Conservation (phyloP, 2,797 vertebrate genomes). For the Peromyscus melanophrys region DNA sequence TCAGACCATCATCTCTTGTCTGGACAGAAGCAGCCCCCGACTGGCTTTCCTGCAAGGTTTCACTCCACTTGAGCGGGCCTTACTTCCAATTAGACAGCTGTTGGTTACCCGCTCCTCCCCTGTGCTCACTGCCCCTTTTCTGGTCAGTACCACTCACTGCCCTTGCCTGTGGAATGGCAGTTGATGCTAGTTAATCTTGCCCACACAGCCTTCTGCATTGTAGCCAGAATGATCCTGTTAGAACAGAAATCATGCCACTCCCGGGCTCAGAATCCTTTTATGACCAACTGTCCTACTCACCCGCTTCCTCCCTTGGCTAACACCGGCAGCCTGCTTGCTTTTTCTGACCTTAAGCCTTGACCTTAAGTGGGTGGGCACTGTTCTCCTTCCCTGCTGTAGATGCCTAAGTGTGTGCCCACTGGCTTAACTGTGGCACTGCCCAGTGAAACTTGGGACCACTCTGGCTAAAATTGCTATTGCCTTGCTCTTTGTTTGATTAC, state of each 20-base stretch:
- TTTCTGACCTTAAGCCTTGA: not conserved
- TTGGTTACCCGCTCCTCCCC: not conserved
- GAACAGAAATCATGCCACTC: not conserved
- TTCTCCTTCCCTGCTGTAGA: not conserved
- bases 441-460: not conserved
- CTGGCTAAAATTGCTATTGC: not conserved
- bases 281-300: not conserved
- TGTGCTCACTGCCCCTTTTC: not conserved
- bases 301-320: not conserved
- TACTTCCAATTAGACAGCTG: not conserved
- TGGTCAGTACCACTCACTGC: fast-evolving
- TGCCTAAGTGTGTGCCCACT: fast-evolving
- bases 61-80: not conserved
- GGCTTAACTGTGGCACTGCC: too few relatives aligned
- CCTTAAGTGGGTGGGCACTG: fast-evolving
- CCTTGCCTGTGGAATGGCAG: too few relatives aligned
- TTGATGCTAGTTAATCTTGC: not conserved
- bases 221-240: not conserved
- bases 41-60: not conserved
- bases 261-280: not conserved
- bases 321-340: not conserved
- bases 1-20: not conserved
- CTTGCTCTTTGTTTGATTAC: not conserved
- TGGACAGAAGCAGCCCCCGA: not conserved
- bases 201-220: not conserved